Conservation (phyloP, 2,888 invertebrate genomes). For the Heliconius cydno region DNA sequence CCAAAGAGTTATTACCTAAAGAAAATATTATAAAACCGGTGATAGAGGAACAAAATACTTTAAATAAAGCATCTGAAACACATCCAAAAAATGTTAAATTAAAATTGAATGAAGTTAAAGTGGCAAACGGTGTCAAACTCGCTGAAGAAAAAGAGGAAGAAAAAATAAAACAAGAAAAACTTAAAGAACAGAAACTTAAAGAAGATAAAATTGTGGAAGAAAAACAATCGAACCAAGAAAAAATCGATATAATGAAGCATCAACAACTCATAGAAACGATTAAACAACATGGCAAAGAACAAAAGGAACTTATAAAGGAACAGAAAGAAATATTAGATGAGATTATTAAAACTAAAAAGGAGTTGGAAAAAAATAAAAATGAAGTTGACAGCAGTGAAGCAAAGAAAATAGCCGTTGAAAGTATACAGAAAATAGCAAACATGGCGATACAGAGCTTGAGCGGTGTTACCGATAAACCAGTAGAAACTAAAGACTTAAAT, state of each 20-base stretch:
- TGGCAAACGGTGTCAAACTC: constrained; percentile 54
- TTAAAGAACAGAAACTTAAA: constrained; percentile 53
- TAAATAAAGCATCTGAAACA: constrained; percentile 61
- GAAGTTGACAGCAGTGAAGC: constrained; percentile 73
- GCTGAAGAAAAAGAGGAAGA: constrained; percentile 51
- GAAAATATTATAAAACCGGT: constrained; percentile 63
- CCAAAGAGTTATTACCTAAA: constrained; percentile 73
- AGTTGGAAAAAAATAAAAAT: constrained; percentile 76
- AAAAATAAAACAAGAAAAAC: constrained; percentile 47
- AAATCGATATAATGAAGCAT: constrained; percentile 69
- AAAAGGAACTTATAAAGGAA: constrained; percentile 86
- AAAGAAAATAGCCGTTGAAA: constrained; percentile 79
- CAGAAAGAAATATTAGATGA: constrained; percentile 86
- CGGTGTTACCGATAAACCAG: constrained; percentile 70
- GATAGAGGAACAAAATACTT: constrained; percentile 54
- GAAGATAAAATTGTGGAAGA: constrained; percentile 54
- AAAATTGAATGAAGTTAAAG: constrained; percentile 59
- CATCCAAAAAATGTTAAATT: constrained; percentile 68
- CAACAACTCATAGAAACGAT: constrained; percentile 84
- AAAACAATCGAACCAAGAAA: constrained; percentile 56
- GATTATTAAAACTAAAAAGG: constrained; percentile 82
- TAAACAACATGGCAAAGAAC: constrained; percentile 87
- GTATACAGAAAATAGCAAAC: constrained; percentile 78
- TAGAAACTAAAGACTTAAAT: constrained; percentile 51
- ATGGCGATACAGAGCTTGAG: constrained; percentile 76